A percentile compares a stretch with the other conserved stretches of the same genome.
These are phyloP conservation scores for Polymixis lichenea DNA, from an alignment of 2,888 invertebrate species.

Conservation along the genomic window DNA sequence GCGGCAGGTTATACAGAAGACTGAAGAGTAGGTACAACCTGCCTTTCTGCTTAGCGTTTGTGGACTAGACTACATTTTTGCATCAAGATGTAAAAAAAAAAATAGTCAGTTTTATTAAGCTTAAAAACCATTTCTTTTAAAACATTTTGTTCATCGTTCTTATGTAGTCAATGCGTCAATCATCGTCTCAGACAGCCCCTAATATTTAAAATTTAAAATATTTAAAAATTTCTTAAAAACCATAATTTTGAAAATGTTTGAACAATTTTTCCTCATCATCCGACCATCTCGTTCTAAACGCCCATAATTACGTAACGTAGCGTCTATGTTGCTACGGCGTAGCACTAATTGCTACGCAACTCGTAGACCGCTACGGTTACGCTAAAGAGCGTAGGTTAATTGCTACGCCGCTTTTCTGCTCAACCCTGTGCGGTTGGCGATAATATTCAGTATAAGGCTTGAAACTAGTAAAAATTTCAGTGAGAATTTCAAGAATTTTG, in stretches of 20 bases:
- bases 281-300: constrained; percentile 74
- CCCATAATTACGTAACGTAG: constrained; percentile 85
- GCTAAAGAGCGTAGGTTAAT: constrained; percentile 87
- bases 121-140: neutral
- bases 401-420: constrained; percentile 78
- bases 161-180: too few species aligned
- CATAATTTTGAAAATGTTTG: constrained; percentile 16
- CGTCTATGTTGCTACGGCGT: constrained; percentile 78
- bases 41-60: too few species aligned
- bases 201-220: neutral
- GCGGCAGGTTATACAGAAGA: too few species aligned
- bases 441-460: constrained; percentile 66
- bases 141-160: too few species aligned
- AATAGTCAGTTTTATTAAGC: neutral
- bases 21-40: too few species aligned
- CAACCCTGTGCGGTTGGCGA: constrained; percentile 66
- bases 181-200: neutral
- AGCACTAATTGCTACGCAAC: constrained; percentile 89
- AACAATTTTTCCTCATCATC: constrained; percentile 51
- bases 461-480: constrained; percentile 37
- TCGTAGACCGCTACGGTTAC: constrained; percentile 79
- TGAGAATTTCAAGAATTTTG: constrained; percentile 22
- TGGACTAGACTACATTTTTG: neutral
- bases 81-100: neutral
- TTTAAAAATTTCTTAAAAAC: neutral